phyloP scores from a whole-genome alignment of 2,797 vertebrate genomes.

The Anas georgica region DNA sequence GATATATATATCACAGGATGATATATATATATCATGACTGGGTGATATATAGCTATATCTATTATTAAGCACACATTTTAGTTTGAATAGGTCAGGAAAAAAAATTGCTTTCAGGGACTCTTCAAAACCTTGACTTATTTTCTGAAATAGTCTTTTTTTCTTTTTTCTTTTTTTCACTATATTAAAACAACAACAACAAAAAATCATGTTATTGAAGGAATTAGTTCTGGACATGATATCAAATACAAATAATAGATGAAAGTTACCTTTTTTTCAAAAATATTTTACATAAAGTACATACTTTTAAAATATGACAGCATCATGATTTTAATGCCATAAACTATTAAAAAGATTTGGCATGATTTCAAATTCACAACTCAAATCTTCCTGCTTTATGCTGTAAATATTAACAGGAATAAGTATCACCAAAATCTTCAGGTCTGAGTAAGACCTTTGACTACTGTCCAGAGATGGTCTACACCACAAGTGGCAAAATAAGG shows the following conservation, averaged over 20 bases:
- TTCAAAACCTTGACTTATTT: background rate
- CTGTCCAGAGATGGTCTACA: background rate
- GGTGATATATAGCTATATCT: no score
- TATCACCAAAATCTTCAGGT: background rate
- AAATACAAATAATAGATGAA: background rate
- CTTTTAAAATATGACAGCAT: background rate
- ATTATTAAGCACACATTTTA: background rate
- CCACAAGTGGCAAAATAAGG: background rate
- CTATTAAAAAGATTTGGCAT: background rate
- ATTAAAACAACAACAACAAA: background rate
- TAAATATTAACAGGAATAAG: background rate
- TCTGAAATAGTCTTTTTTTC: background rate
- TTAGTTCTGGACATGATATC: background rate
- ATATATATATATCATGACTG: no score
- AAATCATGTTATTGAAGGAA: background rate
- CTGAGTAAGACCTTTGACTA: background rate
- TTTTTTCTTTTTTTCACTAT: no score
- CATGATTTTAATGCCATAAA: background rate
- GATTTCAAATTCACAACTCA: background rate
- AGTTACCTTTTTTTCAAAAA: background rate
- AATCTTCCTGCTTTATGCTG: background rate
- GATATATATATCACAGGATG: no score
- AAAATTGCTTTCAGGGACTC: rapidly evolving
- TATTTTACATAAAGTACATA: background rate
- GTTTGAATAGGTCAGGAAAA: background rate